These are phyloP conservation scores for Pachydiplax longipennis DNA, from an alignment of 2,888 invertebrate genomes.

Conservation along the genomic window DNA sequence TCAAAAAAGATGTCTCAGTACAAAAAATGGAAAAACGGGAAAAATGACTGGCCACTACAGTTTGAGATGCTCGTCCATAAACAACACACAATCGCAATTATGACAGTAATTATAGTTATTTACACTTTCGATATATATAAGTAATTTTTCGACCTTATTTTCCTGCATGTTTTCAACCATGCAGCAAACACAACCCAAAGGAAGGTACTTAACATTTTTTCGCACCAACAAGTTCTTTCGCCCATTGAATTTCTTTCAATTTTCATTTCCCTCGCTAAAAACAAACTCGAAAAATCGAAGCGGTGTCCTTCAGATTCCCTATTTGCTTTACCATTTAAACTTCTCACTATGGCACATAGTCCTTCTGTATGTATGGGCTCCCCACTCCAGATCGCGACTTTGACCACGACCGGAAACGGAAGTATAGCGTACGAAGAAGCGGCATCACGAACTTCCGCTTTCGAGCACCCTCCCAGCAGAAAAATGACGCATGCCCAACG, in stretches of 20 bases:
- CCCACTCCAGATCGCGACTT: background rate
- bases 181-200: conserved; percentile 20
- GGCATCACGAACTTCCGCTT: background rate
- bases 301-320: background rate
- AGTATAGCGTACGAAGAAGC: background rate
- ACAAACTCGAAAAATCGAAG: background rate
- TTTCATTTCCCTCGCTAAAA: background rate
- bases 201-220: background rate
- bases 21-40: conserved; percentile 39
- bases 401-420: background rate
- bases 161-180: background rate
- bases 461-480: background rate
- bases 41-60: conserved; percentile 38
- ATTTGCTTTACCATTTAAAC: background rate
- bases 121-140: conserved; percentile 32
- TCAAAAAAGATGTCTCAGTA: conserved; percentile 10
- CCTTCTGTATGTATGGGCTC: background rate
- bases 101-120: conserved; percentile 37
- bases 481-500: background rate
- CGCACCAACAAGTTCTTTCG: background rate
- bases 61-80: conserved; percentile 38
- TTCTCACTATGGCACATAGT: conserved; percentile 39
- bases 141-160: background rate
- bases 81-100: conserved; percentile 42
- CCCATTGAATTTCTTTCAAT: background rate